Conservation (phyloP, 2,797 vertebrate species). For the Sarcoramphus papa region DNA sequence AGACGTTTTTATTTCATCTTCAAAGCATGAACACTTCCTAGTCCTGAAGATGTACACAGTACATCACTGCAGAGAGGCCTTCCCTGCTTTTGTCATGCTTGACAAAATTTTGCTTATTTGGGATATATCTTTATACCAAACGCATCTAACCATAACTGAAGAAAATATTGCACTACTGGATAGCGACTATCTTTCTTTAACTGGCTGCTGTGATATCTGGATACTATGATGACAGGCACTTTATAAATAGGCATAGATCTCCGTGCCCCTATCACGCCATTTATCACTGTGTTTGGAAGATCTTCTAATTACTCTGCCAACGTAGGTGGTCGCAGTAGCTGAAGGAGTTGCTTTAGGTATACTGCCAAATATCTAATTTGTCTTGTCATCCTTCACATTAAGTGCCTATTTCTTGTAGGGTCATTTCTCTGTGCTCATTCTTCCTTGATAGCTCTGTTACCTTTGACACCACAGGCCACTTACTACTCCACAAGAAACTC, state of each 20-base stretch:
- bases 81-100: neutral
- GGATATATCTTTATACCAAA: neutral
- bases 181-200: neutral
- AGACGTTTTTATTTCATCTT: neutral
- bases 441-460: conserved; percentile 53
- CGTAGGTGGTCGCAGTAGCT: conserved; percentile 58
- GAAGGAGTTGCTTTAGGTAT: conserved; percentile 61
- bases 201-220: neutral
- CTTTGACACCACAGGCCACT: conserved; percentile 49
- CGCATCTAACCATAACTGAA: neutral
- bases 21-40: neutral
- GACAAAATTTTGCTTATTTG: neutral
- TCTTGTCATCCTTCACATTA: conserved; percentile 59
- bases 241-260: conserved; percentile 61
- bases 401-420: conserved; percentile 48
- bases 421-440: conserved; percentile 52
- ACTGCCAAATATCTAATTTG: conserved; percentile 57
- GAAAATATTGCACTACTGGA: neutral
- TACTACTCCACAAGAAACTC: conserved; percentile 13
- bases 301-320: conserved; percentile 64
- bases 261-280: conserved; percentile 37
- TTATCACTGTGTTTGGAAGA: conserved; percentile 64
- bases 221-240: conserved; percentile 6
- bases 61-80: neutral
- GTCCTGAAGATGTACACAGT: neutral